These are phyloP conservation scores for Pasiphila rectangulata DNA, from an alignment of 2,888 invertebrate genomes.

Conservation along the genomic window DNA sequence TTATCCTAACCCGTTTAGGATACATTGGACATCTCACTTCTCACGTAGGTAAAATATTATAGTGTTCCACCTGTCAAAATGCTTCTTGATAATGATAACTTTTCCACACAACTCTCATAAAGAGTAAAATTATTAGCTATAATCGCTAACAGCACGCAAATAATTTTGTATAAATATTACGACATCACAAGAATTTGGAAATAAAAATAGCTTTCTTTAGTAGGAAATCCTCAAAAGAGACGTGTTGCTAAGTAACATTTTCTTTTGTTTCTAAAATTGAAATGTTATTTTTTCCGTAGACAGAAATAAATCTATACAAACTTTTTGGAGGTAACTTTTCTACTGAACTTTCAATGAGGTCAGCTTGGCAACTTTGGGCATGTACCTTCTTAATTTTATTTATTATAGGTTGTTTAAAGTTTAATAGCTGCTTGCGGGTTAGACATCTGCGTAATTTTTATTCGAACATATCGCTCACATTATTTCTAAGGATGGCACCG, in stretches of 20 bases:
- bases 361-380: too few relatives aligned
- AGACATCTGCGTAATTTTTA: too few relatives aligned
- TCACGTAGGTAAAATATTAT: slow-evolving; percentile 69
- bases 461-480: too few relatives aligned
- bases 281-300: slow-evolving; percentile 40
- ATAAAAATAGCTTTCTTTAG: slow-evolving; percentile 77
- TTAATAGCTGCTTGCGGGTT: too few relatives aligned
- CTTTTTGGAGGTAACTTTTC: slow-evolving; percentile 11
- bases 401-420: too few relatives aligned
- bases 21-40: slow-evolving; percentile 79
- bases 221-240: slow-evolving; percentile 74
- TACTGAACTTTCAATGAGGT: not conserved
- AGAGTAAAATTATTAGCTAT: slow-evolving; percentile 58
- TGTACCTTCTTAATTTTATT: too few relatives aligned
- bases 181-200: slow-evolving; percentile 81
- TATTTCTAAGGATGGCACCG: too few relatives aligned
- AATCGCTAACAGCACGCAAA: slow-evolving; percentile 67
- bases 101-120: slow-evolving; percentile 70
- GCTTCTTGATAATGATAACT: slow-evolving; percentile 54
- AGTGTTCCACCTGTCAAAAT: slow-evolving; percentile 68
- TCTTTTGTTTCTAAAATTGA: slow-evolving; percentile 77
- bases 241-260: slow-evolving; percentile 75
- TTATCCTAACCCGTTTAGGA: slow-evolving; percentile 80
- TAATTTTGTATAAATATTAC: slow-evolving; percentile 76
- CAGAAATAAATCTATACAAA: slow-evolving; percentile 11